phyloP scores from a whole-genome alignment of 2,888 invertebrate genomes.

The Disparrhopalites patrizii region DNA sequence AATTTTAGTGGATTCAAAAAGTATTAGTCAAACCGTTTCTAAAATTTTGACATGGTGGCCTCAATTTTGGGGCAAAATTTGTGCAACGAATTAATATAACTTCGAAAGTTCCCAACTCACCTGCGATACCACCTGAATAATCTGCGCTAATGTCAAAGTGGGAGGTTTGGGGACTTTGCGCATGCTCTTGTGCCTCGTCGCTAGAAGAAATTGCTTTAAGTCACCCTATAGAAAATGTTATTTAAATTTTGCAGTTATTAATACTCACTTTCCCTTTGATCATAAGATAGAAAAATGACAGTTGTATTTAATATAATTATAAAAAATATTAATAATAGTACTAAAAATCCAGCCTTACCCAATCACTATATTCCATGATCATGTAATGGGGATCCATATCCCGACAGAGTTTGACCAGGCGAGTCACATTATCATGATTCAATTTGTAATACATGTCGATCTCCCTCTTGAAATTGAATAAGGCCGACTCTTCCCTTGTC shows the following conservation, averaged over 20 bases:
- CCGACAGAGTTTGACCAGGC: constrained; percentile 53
- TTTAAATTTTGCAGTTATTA: no score
- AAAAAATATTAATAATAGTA: no score
- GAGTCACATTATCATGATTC: constrained; percentile 76
- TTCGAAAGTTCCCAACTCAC: constrained; percentile 6
- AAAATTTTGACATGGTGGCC: no score
- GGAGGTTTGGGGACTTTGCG: constrained; percentile 56
- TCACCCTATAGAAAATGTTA: constrained; percentile 72
- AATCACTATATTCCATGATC: constrained; percentile 87
- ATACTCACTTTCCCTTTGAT: no score
- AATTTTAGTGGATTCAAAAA: no score
- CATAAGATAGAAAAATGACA: no score
- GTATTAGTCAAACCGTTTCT: no score
- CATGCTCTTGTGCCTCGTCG: constrained; percentile 56
- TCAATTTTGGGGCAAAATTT: neutral
- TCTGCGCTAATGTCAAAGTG: constrained; percentile 65
- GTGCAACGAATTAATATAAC: neutral
- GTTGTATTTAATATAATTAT: no score
- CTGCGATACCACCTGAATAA: constrained; percentile 59
- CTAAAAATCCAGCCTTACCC: constrained; percentile 64
- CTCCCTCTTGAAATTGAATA: constrained; percentile 82
- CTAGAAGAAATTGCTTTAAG: constrained; percentile 79
- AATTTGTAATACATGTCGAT: constrained; percentile 78
- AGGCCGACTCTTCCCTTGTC: constrained; percentile 66
- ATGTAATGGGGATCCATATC: constrained; percentile 83